These are phyloP conservation scores for Drosophila ohnishii DNA, from an alignment of 1,140 invertebrate genomes.

Conservation along the genomic window DNA sequence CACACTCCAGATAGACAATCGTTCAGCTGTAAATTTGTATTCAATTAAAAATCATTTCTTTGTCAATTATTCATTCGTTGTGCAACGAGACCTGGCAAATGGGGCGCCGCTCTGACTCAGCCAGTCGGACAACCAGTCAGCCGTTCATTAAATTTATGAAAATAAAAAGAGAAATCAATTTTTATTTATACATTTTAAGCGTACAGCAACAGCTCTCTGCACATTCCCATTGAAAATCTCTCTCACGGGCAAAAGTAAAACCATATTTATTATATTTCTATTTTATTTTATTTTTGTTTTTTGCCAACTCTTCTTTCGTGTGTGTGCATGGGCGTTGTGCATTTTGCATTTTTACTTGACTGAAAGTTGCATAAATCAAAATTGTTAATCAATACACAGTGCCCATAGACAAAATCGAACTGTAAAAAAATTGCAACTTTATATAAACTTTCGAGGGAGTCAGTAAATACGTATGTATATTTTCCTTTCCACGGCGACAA, in stretches of 20 bases:
- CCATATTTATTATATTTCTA: slow-evolving; percentile 42
- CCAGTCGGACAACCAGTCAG: slow-evolving; percentile 40
- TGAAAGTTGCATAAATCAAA: slow-evolving; percentile 54
- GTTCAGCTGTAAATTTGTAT: slow-evolving; percentile 67
- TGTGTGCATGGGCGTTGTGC: slow-evolving; percentile 25
- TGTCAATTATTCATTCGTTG: slow-evolving; percentile 67
- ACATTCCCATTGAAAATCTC: slow-evolving; percentile 5
- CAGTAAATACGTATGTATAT: slow-evolving; percentile 30
- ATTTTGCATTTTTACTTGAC: slow-evolving; percentile 43
- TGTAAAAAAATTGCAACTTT: slow-evolving; percentile 6
- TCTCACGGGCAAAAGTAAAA: slow-evolving; percentile 7
- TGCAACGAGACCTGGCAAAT: slow-evolving; percentile 46
- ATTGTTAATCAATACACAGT: slow-evolving; percentile 52
- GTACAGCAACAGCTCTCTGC: slow-evolving; percentile 7
- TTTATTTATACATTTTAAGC: slow-evolving; percentile 41
- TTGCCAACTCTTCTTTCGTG: slow-evolving; percentile 8
- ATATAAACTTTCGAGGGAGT: slow-evolving; percentile 10
- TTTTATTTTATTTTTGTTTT: slow-evolving; percentile 13
- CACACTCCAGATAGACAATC: slow-evolving; percentile 31
- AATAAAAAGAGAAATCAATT: slow-evolving; percentile 50
- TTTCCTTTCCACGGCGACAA: slow-evolving; percentile 8
- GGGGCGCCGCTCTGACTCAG: slow-evolving; percentile 30
- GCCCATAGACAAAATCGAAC: slow-evolving; percentile 36
- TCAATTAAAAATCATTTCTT: slow-evolving; percentile 69
- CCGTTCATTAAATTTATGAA: slow-evolving; percentile 59